Conservation (phyloP, 37 sponge, comb jelly and placozoan genomes). For the Petrosia ficiformis region DNA sequence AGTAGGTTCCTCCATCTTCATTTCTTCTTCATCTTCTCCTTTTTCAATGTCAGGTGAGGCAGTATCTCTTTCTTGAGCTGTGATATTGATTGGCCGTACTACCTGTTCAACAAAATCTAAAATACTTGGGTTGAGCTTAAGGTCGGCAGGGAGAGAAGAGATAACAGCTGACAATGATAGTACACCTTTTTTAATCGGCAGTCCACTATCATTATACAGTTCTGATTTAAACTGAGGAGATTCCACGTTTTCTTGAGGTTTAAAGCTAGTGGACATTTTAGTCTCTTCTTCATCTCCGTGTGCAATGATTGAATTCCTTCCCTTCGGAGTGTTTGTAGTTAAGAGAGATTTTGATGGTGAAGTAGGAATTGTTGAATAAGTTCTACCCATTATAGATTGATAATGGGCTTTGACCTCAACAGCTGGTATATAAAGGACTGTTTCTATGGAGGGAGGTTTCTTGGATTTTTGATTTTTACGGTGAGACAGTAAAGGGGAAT, state of each 20-base stretch:
- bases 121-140: slow-evolving; percentile 65
- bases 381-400: slow-evolving; percentile 41
- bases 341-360: slow-evolving; percentile 14
- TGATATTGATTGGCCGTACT: slow-evolving; percentile 50
- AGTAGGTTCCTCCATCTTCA: not conserved
- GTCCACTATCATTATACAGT: slow-evolving; percentile 5
- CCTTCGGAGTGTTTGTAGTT: not conserved
- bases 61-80: slow-evolving; percentile 7
- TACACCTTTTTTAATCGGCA: slow-evolving; percentile 45
- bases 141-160: slow-evolving; percentile 62
- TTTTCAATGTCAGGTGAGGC: slow-evolving; percentile 10
- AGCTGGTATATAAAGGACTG: slow-evolving; percentile 59
- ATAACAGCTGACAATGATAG: slow-evolving; percentile 55
- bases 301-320: not conserved
- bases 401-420: slow-evolving; percentile 63
- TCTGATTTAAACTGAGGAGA: not conserved
- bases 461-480: not conserved
- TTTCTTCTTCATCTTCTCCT: slow-evolving; percentile 1
- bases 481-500: not conserved
- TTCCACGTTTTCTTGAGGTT: not conserved
- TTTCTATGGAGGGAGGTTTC: slow-evolving; percentile 1
- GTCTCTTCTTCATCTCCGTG: not conserved
- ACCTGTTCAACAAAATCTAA: slow-evolving; percentile 90
- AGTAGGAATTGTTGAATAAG: not conserved
- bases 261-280: not conserved